Evolutionary conservation across 2,797 vertebrate genomes (phyloP), one percentile per base, ranked within the genome.

Genomic region (Esox lucius): DNA sequence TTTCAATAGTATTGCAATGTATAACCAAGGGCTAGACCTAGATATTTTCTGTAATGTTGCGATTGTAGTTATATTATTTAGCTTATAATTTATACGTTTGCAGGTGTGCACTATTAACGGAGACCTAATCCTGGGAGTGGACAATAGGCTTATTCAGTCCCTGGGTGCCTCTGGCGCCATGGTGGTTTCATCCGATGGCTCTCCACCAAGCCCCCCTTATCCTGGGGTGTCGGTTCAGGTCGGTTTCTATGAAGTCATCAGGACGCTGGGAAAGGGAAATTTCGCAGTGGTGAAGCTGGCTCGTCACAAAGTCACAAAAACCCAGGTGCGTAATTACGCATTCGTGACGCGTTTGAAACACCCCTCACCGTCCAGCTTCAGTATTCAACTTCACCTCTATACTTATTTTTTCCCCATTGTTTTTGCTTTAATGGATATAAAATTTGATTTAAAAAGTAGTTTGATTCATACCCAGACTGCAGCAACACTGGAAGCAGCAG

Each of bases 271-370:
- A 11, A 96, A 95, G 87, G 95, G 95, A 82, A 96, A 95, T 80
- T 96, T 95, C 79, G 95, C 95, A 0, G 95, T 96, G 79, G 95
- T 96, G 24, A 96, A 96, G 78, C 92, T 95, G 87, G 95, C 95
- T 5, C 84, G 93, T 70, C 95, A 96, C 77, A 85, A 94, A 73
- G 94, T 95, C 77, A 96, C 95, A 86, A 95, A 94, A 72, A 95
- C 94, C 61, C 94, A 95, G 94, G 95, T 95, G 48, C 31, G 53
- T 61, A 61, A 24, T 61, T 61, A 26, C 56, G 56, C 56, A 61
- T 26, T 22, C 9, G 24, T 61, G 7, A 22, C 24, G 22, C n/a
- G n/a, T 59, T n/a, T 22, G n/a, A 59, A 59, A 59, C 53, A 59
- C 16, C 19, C 5, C 7, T 7, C n/a, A 59, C n/a, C 53, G n/a